Conservation (phyloP, 1,140 invertebrate species). For the Tetramorium alpestre region DNA sequence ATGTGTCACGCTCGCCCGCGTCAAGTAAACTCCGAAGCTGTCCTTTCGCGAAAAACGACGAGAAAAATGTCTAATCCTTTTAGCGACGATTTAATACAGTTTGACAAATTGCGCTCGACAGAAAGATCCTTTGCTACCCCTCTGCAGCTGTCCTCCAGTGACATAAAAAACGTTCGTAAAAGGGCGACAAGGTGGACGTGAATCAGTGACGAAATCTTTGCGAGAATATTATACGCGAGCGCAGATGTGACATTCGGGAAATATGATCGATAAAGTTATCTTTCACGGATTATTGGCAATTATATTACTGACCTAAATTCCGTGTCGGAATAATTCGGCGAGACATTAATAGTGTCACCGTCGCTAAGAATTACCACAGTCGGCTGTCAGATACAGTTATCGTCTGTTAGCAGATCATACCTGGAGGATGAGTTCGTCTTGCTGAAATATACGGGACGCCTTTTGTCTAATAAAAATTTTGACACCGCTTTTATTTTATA, state of each 20-base stretch:
- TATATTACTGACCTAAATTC: constrained; percentile 29
- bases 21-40: background rate
- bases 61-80: constrained; percentile 23
- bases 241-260: background rate
- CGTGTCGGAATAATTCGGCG: background rate
- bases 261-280: background rate
- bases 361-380: constrained; percentile 7
- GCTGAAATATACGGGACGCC: background rate
- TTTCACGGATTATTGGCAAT: constrained; percentile 15
- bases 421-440: background rate
- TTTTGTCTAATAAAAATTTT: background rate
- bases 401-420: background rate
- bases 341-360: constrained; percentile 30
- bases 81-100: constrained; percentile 37
- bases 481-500: background rate
- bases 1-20: background rate
- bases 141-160: background rate
- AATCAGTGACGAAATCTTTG: constrained; percentile 18
- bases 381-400: constrained; percentile 18
- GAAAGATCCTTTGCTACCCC: constrained; percentile 1
- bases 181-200: background rate
- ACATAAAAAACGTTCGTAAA: background rate
- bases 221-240: background rate
- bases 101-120: constrained; percentile 16
- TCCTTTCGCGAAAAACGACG: background rate